Base-by-base conservation (phyloP, 2,888 invertebrate species). In the Taphrorychus bicolor region DNA sequence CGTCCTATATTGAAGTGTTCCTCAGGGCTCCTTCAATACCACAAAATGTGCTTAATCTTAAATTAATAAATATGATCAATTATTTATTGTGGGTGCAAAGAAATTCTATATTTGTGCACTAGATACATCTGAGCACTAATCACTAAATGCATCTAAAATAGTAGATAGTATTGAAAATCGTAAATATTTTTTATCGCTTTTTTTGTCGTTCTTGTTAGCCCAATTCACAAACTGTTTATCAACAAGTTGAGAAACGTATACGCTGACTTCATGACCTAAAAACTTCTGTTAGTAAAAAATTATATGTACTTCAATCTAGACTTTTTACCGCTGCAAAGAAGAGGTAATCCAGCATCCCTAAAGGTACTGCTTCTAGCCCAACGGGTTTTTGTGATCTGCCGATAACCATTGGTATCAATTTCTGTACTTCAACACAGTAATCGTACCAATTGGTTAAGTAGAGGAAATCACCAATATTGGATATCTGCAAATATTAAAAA, bases 401-500 rank as follows among this genome's bases (percentile, higher is more conserved):
- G 17, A 51, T 4, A 2, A 51, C 51, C 2, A 51, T 19, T 3
- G 51, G 51, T 7, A 51, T 21, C 7, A 11, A 5, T 51, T 51
- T 51, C 51, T 19, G 19, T 7, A 51, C 14, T 51, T 18, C 4
- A 7, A 3, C 5, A 14, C 51, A 17, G 14, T 14, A 51, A 5
- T 21, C 14, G 4, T 51, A 22, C 51, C 51, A 51, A 7, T 9
- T 21, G 21, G 19, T 51, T 9, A 22, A 51, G 21, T 51, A 51
- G 3, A 51, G 7, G 14, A 11, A 5, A 14, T 19, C 21, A 19
- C 51, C 51, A 5, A 51, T 7, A 9, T 2, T 19, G 1, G n/a
- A n/a, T 9, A 22, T 21, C 51, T 51, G 51, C n/a, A n/a, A n/a
- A n/a, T n/a, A n/a, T n/a, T n/a, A 19, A 51, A 51, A n/a, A 48